Percentiles rank a stretch among this genome's conserved stretches.
Conservation (phyloP, 2,113 vertebrate genomes). For the Leptobrachium leishanense region DNA sequence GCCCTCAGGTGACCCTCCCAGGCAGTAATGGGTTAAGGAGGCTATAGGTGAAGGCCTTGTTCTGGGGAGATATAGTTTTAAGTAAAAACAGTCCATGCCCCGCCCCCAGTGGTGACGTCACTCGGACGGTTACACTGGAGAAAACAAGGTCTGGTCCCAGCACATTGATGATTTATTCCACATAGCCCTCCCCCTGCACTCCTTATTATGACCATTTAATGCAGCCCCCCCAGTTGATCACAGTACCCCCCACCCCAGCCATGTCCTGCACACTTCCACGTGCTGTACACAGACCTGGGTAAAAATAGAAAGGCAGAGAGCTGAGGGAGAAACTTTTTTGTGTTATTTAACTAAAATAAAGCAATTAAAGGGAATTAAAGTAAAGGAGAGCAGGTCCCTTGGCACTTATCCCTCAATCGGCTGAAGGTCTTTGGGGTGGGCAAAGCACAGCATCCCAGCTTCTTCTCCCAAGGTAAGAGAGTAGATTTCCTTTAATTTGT, state of each 20-base stretch:
- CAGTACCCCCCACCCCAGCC: neutral
- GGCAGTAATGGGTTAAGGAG: conserved; percentile 58
- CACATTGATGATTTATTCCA: conserved; percentile 33
- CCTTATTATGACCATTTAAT: too few relatives aligned
- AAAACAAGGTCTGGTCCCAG: conserved; percentile 37
- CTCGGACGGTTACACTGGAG: conserved; percentile 55
- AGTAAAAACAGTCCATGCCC: conserved; percentile 55
- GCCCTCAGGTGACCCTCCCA: neutral
- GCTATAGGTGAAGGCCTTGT: conserved; percentile 62
- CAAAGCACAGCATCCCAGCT: conserved; percentile 8
- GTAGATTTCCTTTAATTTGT: conserved; percentile 11
- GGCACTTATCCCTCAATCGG: neutral
- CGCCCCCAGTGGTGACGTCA: conserved; percentile 61
- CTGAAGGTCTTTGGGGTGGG: neutral
- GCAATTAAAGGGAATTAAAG: neutral
- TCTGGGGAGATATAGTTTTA: conserved; percentile 60
- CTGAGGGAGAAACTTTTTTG: neutral
- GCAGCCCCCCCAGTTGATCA: neutral
- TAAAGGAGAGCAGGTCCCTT: neutral
- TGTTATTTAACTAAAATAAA: neutral
- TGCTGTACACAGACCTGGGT: neutral
- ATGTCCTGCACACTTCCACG: conserved; percentile 11
- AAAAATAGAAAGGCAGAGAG: neutral
- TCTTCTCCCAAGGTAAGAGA: conserved; percentile 41
- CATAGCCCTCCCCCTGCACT: neutral